Evolutionary conservation across 1,140 invertebrate species (phyloP), one percentile per base, ranked within the genome.

Genomic region (Drosophila willistoni): DNA sequence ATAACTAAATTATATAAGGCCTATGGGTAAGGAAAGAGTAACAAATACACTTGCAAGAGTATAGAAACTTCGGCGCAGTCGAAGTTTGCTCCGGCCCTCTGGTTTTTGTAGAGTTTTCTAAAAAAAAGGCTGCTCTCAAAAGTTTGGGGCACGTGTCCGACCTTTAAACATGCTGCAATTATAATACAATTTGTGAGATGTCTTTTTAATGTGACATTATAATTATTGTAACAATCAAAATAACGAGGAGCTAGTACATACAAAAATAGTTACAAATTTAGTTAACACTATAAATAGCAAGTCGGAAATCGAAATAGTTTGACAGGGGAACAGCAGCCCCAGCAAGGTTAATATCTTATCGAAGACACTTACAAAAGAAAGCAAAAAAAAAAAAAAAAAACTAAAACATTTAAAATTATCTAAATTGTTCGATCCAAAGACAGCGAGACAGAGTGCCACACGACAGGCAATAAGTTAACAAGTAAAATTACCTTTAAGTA

Each of bases 261-360:
- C 34, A 10, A 10, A 36, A 36, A 10, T 12, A 36, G 10, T 36
- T 36, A 10, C 5, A 10, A 36, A 3, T 36, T 36, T 36, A 36
- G 34, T 36, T 10, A 1, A 36, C 34, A 36, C 10, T 39, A 39
- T 39, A 4, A 13, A 13, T 39, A 39, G 36, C 10, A 39, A 13
- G 36, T 39, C 1, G 36, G 36, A 10, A 39, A n/a, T 39, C 3
- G 36, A 39, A 10, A 2, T 36, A 36, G 9, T 36, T 36, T 36
- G 34, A 12, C 29, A 29, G 3, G 34, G 34, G 7, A 34, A 10
- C 34, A 34, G 34, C 34, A 36, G 10, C n/a, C 12, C 33, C 10
- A 39, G 12, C 0, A 13, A 3, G 12, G 29, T 1, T 39, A 39
- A 39, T 73, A 66, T 74, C 72, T 74, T 74, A 73, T 74, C 72